Conservation (phyloP, 1,140 invertebrate species). For the Euura saliciscinereae region DNA sequence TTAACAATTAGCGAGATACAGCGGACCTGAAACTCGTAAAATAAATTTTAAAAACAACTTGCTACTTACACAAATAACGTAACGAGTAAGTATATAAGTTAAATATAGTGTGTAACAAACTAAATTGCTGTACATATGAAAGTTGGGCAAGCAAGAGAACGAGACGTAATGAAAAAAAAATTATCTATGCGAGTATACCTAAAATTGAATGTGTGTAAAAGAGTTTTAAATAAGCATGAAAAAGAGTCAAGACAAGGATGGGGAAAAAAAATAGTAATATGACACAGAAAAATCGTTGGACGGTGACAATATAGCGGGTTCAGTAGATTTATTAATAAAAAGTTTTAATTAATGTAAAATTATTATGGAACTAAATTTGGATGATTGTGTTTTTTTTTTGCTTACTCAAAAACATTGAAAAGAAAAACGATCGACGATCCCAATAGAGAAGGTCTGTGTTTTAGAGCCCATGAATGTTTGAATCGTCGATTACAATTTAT, state of each 20-base stretch:
- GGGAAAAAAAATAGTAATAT: constrained; percentile 17
- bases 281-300: constrained; percentile 29
- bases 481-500: not conserved
- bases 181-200: constrained; percentile 17
- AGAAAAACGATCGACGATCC: not conserved
- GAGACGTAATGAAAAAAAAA: constrained; percentile 28
- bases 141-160: constrained; percentile 30
- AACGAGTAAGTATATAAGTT: constrained; percentile 14
- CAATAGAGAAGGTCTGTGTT: not conserved
- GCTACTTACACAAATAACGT: not conserved
- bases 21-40: constrained; percentile 26
- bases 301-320: constrained; percentile 38
- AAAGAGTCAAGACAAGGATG: constrained; percentile 39
- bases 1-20: constrained; percentile 30
- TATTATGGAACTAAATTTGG: not conserved
- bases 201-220: not conserved
- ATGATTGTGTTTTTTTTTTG: constrained; percentile 7
- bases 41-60: constrained; percentile 15
- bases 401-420: constrained; percentile 12
- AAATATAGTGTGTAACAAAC: constrained; percentile 16
- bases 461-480: not conserved
- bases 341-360: constrained; percentile 17
- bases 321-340: constrained; percentile 13
- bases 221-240: constrained; percentile 39
- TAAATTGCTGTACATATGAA: constrained; percentile 41